Percentiles rank a stretch among this genome's conserved stretches.
phyloP scores from a whole-genome alignment of 1,140 invertebrate species.

The Psix sp. region DNA sequence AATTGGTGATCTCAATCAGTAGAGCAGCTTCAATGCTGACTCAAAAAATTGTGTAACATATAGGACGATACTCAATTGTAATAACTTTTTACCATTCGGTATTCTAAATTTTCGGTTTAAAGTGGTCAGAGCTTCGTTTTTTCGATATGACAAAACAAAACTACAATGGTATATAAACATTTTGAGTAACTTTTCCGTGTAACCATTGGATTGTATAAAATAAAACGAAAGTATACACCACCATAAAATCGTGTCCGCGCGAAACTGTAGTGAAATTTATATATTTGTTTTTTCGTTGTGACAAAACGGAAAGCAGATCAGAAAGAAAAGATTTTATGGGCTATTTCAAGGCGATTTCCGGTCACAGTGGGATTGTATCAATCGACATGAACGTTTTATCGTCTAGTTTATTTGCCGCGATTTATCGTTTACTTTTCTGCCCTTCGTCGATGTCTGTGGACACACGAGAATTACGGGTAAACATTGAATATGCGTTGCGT shows the following conservation, averaged over 20 bases:
- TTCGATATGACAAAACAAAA: slow-evolving; percentile 9
- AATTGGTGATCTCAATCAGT: not conserved
- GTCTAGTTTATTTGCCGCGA: slow-evolving; percentile 51
- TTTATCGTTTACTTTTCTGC: slow-evolving; percentile 54
- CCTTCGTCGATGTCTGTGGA: slow-evolving; percentile 11
- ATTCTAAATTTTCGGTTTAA: not conserved
- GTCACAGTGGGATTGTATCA: slow-evolving; percentile 45
- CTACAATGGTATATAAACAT: slow-evolving; percentile 19
- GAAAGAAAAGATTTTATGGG: slow-evolving; percentile 47
- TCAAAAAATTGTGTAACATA: slow-evolving; percentile 9
- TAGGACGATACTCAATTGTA: not conserved
- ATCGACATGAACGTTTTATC: slow-evolving; percentile 40
- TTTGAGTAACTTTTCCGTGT: slow-evolving; percentile 12
- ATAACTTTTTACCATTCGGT: slow-evolving; percentile 7
- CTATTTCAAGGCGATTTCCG: slow-evolving; percentile 50
- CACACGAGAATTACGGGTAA: slow-evolving; percentile 19
- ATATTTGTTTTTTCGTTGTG: slow-evolving; percentile 31
- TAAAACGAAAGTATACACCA: slow-evolving; percentile 3
- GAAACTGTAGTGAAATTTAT: slow-evolving; percentile 22
- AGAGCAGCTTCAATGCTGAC: not conserved
- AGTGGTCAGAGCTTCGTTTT: slow-evolving; percentile 6
- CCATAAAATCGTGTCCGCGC: slow-evolving; percentile 15
- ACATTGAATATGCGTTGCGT: slow-evolving; percentile 36
- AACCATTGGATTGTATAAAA: slow-evolving; percentile 20
- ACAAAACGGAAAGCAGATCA: slow-evolving; percentile 45